These are phyloP conservation scores for Clanis bilineata DNA, from an alignment of 2,888 invertebrate genomes.

Conservation along the genomic window DNA sequence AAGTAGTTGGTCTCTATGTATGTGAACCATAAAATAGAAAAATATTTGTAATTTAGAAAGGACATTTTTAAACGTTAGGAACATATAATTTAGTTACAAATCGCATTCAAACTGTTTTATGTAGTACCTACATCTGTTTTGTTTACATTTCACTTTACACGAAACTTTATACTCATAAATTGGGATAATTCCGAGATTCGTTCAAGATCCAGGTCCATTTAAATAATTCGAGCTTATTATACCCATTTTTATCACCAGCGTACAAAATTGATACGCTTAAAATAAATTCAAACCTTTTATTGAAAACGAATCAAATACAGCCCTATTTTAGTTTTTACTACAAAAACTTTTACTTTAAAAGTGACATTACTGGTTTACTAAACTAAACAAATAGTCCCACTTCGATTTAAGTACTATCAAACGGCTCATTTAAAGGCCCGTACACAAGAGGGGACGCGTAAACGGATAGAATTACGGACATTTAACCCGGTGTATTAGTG, in stretches of 20 bases:
- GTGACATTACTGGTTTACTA: constrained; percentile 7
- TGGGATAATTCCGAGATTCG: background rate
- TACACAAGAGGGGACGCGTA: background rate
- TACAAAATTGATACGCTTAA: background rate
- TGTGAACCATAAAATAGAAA: background rate
- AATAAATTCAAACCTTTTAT: background rate
- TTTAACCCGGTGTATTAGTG: constrained; percentile 6
- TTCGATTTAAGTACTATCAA: constrained; percentile 12
- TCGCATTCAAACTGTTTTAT: background rate
- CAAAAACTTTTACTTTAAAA: constrained; percentile 10
- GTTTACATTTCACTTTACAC: background rate
- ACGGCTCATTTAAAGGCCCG: constrained; percentile 15
- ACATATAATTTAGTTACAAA: background rate
- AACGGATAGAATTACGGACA: constrained; percentile 10
- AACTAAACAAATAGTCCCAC: constrained; percentile 14
- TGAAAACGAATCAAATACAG: background rate
- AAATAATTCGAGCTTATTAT: constrained; percentile 10
- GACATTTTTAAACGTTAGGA: background rate
- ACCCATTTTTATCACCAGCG: background rate
- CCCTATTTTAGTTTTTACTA: background rate
- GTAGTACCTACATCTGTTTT: background rate
- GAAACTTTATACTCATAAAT: background rate
- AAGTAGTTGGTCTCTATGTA: background rate
- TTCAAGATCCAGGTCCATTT: background rate
- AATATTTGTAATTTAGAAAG: background rate